phyloP scores from a whole-genome alignment of 2,888 invertebrate species.

The Drosophila tripunctata region DNA sequence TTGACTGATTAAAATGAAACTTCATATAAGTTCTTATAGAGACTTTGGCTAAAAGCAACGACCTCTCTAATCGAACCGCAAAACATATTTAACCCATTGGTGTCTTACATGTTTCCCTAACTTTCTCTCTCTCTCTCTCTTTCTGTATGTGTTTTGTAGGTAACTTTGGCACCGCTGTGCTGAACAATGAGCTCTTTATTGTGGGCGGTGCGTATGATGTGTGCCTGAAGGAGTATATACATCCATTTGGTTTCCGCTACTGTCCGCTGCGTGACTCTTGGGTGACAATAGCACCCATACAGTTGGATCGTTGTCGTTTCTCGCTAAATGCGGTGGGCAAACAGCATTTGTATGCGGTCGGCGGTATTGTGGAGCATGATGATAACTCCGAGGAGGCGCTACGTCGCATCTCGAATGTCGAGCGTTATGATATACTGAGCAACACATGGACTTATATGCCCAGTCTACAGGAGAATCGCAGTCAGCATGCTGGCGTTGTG shows the following conservation, averaged over 20 bases:
- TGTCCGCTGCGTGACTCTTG: conserved; percentile 87
- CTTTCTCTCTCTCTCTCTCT: too few species aligned
- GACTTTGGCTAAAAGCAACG: too few species aligned
- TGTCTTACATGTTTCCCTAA: too few species aligned
- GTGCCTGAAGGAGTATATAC: conserved; percentile 87
- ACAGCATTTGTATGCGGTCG: conserved; percentile 86
- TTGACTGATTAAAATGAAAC: too few species aligned
- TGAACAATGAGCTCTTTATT: conserved; percentile 88
- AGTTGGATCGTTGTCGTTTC: conserved; percentile 88
- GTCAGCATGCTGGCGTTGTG: conserved; percentile 87
- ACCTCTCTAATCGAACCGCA: too few species aligned
- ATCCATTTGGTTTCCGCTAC: conserved; percentile 89
- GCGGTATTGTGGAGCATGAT: conserved; percentile 87
- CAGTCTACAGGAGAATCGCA: conserved; percentile 86
- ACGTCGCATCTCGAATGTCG: conserved; percentile 84
- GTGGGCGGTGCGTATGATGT: conserved; percentile 90
- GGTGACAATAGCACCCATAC: conserved; percentile 88
- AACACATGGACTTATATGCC: conserved; percentile 87
- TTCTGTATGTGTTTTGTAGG: conserved; percentile 45
- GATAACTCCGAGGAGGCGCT: conserved; percentile 82
- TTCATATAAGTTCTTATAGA: too few species aligned
- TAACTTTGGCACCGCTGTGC: conserved; percentile 89
- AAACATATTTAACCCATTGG: too few species aligned
- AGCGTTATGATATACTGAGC: conserved; percentile 86
- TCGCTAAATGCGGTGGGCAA: conserved; percentile 86